Conservation (phyloP, 1,140 invertebrate genomes). For the Caenorhabditis latens region DNA sequence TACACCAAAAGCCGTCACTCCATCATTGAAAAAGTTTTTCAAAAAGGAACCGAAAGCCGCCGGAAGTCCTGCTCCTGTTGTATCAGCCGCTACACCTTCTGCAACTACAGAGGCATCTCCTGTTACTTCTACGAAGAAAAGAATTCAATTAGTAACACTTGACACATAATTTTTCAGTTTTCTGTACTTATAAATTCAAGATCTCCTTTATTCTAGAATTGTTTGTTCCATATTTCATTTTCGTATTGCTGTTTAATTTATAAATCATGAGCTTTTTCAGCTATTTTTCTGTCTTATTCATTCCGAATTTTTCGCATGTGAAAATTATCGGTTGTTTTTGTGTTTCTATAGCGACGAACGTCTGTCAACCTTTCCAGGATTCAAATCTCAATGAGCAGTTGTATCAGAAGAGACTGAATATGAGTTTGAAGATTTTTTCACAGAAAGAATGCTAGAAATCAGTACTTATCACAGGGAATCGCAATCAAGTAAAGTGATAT, state of each 20-base stretch:
- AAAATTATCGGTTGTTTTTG: too few species aligned
- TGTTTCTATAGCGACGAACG: too few species aligned
- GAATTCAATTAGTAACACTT: not conserved
- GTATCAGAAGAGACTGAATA: too few species aligned
- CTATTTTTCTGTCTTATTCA: too few species aligned
- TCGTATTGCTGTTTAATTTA: not conserved
- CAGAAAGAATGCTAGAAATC: too few species aligned
- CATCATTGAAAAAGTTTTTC: slow-evolving; percentile 27
- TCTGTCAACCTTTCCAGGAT: too few species aligned
- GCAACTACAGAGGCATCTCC: not conserved
- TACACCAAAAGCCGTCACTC: slow-evolving; percentile 39
- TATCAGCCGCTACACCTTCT: not conserved
- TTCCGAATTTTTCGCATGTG: too few species aligned
- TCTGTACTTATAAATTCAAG: slow-evolving; percentile 4
- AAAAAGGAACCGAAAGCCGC: not conserved
- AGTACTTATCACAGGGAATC: too few species aligned
- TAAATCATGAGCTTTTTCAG: too few species aligned
- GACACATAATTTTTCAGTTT: not conserved
- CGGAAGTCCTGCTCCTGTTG: not conserved
- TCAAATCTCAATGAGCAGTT: too few species aligned
- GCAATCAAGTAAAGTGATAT: too few species aligned
- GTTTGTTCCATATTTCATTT: not conserved
- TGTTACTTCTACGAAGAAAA: not conserved
- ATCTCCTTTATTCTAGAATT: not conserved
- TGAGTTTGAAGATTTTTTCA: too few species aligned